Base-by-base conservation (phyloP, 53 echinoderm and acorn worm genomes). In the Arbacia lixula region DNA sequence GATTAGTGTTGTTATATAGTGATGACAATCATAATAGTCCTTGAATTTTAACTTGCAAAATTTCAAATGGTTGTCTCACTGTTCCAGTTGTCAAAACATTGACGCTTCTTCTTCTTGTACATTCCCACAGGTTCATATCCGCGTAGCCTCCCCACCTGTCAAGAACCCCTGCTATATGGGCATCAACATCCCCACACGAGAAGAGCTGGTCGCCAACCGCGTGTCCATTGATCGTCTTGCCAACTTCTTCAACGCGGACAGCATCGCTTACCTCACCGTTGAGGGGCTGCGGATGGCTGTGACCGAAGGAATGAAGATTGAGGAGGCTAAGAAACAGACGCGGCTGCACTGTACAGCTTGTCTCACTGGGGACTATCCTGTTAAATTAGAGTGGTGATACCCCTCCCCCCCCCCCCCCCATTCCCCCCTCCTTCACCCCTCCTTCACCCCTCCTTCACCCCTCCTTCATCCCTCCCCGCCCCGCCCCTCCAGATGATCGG, bases 161-260 rank as follows among this genome's bases (percentile, higher is more conserved):
- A 92, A 84, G 76, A 66, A 95, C 83, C 99, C 99, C 12, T 99
- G 99, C 88, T 99, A 99, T 66, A 99, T 99, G 99, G 99, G 99
- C 82, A 99, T 99, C 85, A 99, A 99, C 83, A 99, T 99, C 29
- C 99, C 99, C 11, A 99, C 99, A 33, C 88, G 85, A 84, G 93
- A 99, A 72, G 99, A 99, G 66, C 91, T 99, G 8, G 92, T 99
- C 8, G 99, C 99, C 4, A 99, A 99, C 87, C 79, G 85, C 2
- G 72, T 95, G 43, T 85, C 92, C 5, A 76, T 89, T 12, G 83
- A 88, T 19, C 60, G 71, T 3, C 87, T 99, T 0, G 99, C 99
- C 6, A 73, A 66, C 53, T 85, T 92, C 80, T 94, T 99, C 66
- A 95, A 95, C 16, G 99, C 99, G 0, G 92, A 92, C 87, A 99